Percentiles rank a stretch among this genome's conserved stretches.
Conservation (phyloP, 1,140 invertebrate species). For the Gryon sp. region DNA sequence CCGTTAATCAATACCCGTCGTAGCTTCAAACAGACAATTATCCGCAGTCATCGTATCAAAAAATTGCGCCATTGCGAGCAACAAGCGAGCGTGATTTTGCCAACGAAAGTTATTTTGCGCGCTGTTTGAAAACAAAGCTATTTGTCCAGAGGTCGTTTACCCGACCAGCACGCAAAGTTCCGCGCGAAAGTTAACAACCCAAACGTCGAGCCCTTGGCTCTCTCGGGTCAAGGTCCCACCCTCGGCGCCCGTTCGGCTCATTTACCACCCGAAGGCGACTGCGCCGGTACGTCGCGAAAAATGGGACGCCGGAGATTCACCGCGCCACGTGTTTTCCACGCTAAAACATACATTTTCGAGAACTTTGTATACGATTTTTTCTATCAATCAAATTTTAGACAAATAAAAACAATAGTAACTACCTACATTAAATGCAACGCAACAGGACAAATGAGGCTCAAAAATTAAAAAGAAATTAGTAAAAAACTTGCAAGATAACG, state of each 20-base stretch:
- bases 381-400: too few relatives aligned
- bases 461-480: too few relatives aligned
- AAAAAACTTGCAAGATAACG: too few relatives aligned
- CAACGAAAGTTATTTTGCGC: neutral
- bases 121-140: conserved; percentile 26
- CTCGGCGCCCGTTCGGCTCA: conserved; percentile 65
- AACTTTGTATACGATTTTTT: neutral
- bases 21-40: conserved; percentile 39
- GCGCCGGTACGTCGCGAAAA: conserved; percentile 51
- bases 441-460: too few relatives aligned
- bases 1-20: conserved; percentile 55
- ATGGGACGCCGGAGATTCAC: conserved; percentile 16
- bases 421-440: too few relatives aligned
- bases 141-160: conserved; percentile 37
- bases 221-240: conserved; percentile 73
- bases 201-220: conserved; percentile 69
- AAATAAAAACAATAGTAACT: too few relatives aligned
- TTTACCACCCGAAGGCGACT: conserved; percentile 65
- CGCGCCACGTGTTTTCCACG: conserved; percentile 10
- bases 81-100: neutral
- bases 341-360: neutral
- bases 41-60: conserved; percentile 13
- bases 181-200: conserved; percentile 65
- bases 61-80: conserved; percentile 9
- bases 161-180: conserved; percentile 39